A percentile compares a stretch with the other conserved stretches of the same genome.
Evolutionary conservation across 2,888 invertebrate genomes (phyloP).

Genomic region (Drosophila greeni): DNA sequence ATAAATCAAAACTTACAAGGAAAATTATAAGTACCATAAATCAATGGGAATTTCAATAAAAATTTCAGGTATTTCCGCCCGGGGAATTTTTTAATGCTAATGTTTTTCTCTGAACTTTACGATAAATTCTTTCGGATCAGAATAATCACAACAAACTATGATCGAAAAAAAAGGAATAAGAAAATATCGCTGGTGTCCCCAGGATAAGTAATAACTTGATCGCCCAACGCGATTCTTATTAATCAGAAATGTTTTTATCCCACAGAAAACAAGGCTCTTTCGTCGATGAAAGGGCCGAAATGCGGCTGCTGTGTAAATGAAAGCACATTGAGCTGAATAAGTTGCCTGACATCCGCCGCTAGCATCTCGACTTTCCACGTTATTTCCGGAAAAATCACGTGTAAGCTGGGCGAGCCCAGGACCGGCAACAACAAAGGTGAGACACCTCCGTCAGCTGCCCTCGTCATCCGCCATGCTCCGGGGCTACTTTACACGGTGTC

Average conservation of each 20-base stretch:
- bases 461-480: constrained; percentile 21
- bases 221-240: background rate
- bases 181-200: no score
- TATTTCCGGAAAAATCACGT: constrained; percentile 38
- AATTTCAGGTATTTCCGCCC: no score
- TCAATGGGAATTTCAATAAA: no score
- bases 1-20: no score
- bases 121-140: background rate
- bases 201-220: background rate
- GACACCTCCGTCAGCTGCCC: constrained; percentile 42
- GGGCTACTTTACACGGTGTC: constrained; percentile 44
- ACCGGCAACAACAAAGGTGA: constrained; percentile 57
- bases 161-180: background rate
- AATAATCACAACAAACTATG: background rate
- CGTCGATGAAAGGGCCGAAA: constrained; percentile 1
- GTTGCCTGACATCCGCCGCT: constrained; percentile 6
- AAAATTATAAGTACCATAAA: no score
- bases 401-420: constrained; percentile 30
- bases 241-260: constrained; percentile 7
- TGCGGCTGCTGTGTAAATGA: constrained; percentile 11
- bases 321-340: constrained; percentile 23
- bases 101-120: no score
- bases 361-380: constrained; percentile 15
- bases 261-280: constrained; percentile 5
- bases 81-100: no score